These are phyloP conservation scores for Gibbula magus DNA, from an alignment of 2,888 invertebrate species.

Conservation along the genomic window DNA sequence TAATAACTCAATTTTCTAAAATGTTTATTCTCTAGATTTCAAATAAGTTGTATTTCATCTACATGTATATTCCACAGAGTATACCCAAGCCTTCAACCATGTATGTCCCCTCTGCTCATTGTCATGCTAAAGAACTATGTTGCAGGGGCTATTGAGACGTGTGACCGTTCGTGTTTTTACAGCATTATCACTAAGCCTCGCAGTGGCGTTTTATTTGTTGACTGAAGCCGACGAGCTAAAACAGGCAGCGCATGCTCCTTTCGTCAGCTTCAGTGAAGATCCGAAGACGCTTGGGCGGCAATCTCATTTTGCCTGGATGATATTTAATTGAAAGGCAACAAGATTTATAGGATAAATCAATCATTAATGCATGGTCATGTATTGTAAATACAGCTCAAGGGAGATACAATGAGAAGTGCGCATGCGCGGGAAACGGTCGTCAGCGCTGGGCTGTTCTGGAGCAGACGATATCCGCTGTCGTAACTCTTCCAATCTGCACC, in stretches of 20 bases:
- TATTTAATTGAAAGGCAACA: constrained; percentile 43
- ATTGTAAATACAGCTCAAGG: constrained; percentile 34
- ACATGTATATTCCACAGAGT: no score
- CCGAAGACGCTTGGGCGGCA: constrained; percentile 18
- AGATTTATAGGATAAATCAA: constrained; percentile 41
- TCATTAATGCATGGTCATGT: constrained; percentile 41
- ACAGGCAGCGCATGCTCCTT: background rate
- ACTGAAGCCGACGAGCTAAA: background rate
- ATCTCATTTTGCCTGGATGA: constrained; percentile 37
- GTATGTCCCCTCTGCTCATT: no score
- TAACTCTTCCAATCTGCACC: background rate
- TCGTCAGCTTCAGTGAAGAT: constrained; percentile 12
- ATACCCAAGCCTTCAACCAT: no score
- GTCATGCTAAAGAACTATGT: no score
- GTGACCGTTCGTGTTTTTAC: no score
- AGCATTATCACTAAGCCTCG: no score
- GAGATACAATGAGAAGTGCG: background rate
- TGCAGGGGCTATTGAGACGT: no score
- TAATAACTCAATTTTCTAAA: no score
- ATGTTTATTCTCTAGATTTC: no score
- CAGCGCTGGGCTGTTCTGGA: background rate
- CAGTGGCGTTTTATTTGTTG: constrained; percentile 6
- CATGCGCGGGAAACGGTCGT: background rate
- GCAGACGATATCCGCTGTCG: constrained; percentile 19
- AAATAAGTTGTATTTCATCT: no score